Evolutionary conservation across 1,140 invertebrate genomes (phyloP), one percentile per base, ranked within the genome.

Genomic region (Hypothenemus hampei): DNA sequence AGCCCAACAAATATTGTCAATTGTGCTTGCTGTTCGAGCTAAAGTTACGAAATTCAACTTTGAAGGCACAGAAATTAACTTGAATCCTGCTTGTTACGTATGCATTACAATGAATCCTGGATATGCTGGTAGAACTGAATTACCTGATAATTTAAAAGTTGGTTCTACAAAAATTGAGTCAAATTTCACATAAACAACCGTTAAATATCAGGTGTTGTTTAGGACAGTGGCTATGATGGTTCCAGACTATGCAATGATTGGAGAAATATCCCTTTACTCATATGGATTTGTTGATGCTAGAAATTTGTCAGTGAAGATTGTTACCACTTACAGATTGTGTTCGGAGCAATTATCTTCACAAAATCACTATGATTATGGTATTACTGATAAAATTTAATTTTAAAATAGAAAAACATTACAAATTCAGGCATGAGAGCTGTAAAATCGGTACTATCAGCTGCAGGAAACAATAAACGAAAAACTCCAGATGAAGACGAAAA

Each of bases 201-300:
- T 16, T 52, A 40, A 16, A 20, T 41, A 20, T 41, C 20, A 41
- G 39, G 39, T 41, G 5, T 18, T 96, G 2, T 96, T 96, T 69
- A 81, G 93, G 24, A 91, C 91, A 1, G 90, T 97, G 4, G 88
- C 92, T 0, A 96, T 96, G 92, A 94, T 95, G 91, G 90, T 94
- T 10, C 92, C 93, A 0, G 89, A 96, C 69, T 94, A 93, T 68
- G 85, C 87, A 0, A 82, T 94, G 74, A 95, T 96, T 64, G 89
- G 84, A 0, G 92, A 96, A 72, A 93, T 95, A 44, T 90, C 86
- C 0, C 73, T 96, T 0, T 93, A 93, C 64, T 93, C 91, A 0
- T 92, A 83, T 58, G 93, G 93, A 2, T 97, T 94, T 72, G 78
- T 81, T 5, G 81, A 86, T 57, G 91, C 89, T 0, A 79, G 87